Base-by-base conservation (phyloP, 2,113 vertebrate genomes). In the Pogona vitticeps region DNA sequence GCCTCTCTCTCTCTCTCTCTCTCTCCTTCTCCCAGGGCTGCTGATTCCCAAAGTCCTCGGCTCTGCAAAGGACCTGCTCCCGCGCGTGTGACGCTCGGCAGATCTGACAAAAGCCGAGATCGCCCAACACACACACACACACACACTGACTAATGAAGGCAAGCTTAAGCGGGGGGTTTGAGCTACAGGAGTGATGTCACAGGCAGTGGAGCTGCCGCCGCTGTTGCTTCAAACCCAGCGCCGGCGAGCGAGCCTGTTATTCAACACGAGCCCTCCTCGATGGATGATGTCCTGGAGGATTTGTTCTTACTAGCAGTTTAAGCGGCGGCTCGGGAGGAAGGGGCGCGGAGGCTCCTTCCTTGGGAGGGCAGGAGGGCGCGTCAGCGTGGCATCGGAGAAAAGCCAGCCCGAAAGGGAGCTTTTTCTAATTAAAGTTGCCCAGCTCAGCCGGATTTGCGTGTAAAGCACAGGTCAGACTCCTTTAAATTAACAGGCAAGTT, bases 151-250 rank as follows among this genome's bases (percentile, higher is more conserved):
- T 31, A 20, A 40, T 36, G 84, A 56, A 82, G 75, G 85, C 81
- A 80, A n/a, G 77, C 82, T 85, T 65, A 10, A 10, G 88, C 83
- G 91, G 1, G 42, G 70, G 91, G 38, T 86, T 1, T n/a, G 56
- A 90, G 94, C 94, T 92, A 85, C 83, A 21, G 77, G 90, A 91
- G 91, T 84, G 95, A 92, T 92, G 90, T 91, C 94, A 96, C 80
- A 91, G 58, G 94, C 94, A 33, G 42, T 33, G 86, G 86, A 90
- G 83, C 91, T 86, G 90, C 89, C 88, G 83, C 72, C 42, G 83
- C 91, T 86, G 89, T 88, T 88, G 83, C 85, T 38, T 84, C 88
- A 59, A 94, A 91, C 90, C 85, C 90, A 1, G 82, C 61, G 89
- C 89, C 91, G 92, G 90, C 91, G 92, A 80, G 93, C 65, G 63